Base-by-base conservation (phyloP, 2,888 invertebrate species). In the Eupithecia subumbrata region DNA sequence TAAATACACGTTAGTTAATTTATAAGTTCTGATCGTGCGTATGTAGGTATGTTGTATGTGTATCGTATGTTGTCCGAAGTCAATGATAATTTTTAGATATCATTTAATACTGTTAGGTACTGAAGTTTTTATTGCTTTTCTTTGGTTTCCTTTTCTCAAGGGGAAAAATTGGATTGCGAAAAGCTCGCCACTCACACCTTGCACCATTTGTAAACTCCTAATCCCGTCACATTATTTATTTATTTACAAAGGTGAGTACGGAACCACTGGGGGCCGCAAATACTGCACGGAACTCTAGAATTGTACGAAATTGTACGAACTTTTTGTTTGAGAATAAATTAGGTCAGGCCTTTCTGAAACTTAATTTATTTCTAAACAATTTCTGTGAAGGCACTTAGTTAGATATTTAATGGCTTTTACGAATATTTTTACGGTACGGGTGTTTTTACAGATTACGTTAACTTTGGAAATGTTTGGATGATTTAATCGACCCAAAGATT, bases 171-270 rank as follows among this genome's bases (percentile, higher is more conserved):
- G 30, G 30, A 30, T 2, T 3, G 30, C 30, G 30, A 30, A 30
- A 67, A 37, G n/a, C 66, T 67, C 40, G 12, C 12, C 37, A 40
- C 71, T 43, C 52, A 52, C 34, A 43, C 64, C 48, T 71, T 73
- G 40, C n/a, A 1, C 71, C 69, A 22, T 22, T 37, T 64, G 40
- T 25, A 70, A 73, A 40, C 75, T 75, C 79, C 76, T 67, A 80
- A 83, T 81, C 85, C 82, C 83, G 75, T 73, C 85, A 86, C 87
- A 88, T 90, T 91, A 91, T 90, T 90, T 90, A 89, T 90, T 90
- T 91, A 91, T 90, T 89, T 89, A 91, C 88, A 85, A 85, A 87
- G 86, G 84, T 85, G 86, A 83, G 69, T 72, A 30, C 71, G 68
- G 75, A 70, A 70, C 77, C 69, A 3, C 18, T 45, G 63, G 68